Conservation (phyloP, 2,797 vertebrate species). For the Mus spretus region DNA sequence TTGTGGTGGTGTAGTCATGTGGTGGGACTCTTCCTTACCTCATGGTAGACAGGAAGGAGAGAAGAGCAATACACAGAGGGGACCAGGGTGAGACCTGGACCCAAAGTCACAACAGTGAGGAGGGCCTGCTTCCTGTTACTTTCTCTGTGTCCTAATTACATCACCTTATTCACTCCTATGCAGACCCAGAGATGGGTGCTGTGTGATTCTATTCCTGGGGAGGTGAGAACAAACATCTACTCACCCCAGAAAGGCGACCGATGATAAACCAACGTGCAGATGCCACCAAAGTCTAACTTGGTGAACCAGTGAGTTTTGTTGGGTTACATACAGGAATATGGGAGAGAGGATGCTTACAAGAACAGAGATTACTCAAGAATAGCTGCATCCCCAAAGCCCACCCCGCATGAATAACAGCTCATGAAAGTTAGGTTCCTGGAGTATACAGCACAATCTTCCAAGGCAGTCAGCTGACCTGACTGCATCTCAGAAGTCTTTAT, state of each 20-base stretch:
- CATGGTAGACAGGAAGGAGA: neutral
- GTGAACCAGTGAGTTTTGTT: too few relatives aligned
- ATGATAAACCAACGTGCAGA: too few relatives aligned
- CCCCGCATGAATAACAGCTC: too few relatives aligned
- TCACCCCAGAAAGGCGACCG: too few relatives aligned
- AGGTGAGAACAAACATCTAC: neutral
- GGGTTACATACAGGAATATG: too few relatives aligned
- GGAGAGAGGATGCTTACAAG: too few relatives aligned
- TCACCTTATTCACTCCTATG: neutral
- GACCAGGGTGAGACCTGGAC: neutral
- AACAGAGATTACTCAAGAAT: too few relatives aligned
- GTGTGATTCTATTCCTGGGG: neutral
- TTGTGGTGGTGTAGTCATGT: neutral
- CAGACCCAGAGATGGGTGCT: neutral
- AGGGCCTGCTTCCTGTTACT: neutral
- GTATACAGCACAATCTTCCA: neutral
- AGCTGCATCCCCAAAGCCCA: too few relatives aligned
- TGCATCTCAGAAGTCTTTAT: neutral
- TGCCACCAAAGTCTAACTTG: too few relatives aligned
- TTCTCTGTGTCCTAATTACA: too few relatives aligned
- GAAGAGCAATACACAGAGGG: neutral
- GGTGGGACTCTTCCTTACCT: too few relatives aligned
- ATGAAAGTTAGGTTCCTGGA: neutral
- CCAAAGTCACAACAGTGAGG: neutral
- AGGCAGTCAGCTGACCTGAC: neutral